Base-by-base conservation (phyloP, 2,797 vertebrate genomes). In the Halcyon leucocephala region DNA sequence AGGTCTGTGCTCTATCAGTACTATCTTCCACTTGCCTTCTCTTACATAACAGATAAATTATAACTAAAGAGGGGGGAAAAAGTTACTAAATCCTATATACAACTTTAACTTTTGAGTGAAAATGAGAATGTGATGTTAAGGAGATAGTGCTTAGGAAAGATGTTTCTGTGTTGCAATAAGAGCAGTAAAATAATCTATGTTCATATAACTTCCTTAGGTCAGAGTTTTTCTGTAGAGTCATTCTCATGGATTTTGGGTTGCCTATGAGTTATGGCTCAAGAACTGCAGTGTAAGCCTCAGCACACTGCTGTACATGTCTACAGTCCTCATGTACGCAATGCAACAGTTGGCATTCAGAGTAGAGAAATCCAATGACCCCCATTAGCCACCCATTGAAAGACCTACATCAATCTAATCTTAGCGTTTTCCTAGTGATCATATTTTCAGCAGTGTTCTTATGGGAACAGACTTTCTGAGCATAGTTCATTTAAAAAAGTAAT, bases 241-340 rank as follows among this genome's bases (percentile, higher is more conserved):
- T 61, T 61, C 35, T 73, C 17, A 26, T 7, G 6, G 14, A 3
- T 67, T 72, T 73, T 26, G 37, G 18, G 17, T 29, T 51, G 29
- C 48, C 6, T 14, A 20, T 0, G 12, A 73, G 14, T 33, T 79
- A 28, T 1, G 3, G 29, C 12, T 73, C 42, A 29, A 62, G 49
- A 62, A 39, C 33, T 51, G 35, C n/a, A 39, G 5, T 0, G 0
- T 31, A 20, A 54, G 35, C 9, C 31, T 16, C 1, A 0, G 31
- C 28, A 26, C 2, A 1, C 17, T 29, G 77, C 57, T 66, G 26
- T 16, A 10, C 8, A 0, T 7, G 25, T 46, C 3, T 33, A 28
- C 19, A 39, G 3, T 29, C 28, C 24, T 71, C n/a, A 41, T 25
- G 2, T 17, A 10, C 24, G 24, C 58, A 26, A 3, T 20, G 37